Base-by-base conservation (phyloP, 1,140 invertebrate genomes). In the Proales similis region DNA sequence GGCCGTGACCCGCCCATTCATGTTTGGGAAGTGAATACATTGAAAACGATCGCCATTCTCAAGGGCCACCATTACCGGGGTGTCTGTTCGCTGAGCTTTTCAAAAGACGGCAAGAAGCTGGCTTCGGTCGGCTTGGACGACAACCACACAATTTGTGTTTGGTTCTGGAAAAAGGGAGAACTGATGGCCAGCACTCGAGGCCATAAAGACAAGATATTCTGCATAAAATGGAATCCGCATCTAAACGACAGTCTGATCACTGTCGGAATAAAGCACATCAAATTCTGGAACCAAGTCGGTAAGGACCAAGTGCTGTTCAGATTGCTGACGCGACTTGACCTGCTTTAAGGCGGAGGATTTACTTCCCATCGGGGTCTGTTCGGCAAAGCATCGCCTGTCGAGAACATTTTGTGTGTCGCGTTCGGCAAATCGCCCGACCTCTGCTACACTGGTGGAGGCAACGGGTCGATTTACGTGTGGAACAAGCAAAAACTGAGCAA, bases 121-220 rank as follows among this genome's bases (percentile, higher is more conserved):
- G 75, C 71, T 0, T 71, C 71, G 24, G 71, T 77, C 36, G 75
- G 75, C 27, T 48, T 77, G 29, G 75, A 76, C 66, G 75, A 77
- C 53, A 72, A 75, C 63, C 74, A 76, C 65, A 67, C 60, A 39
- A 72, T 77, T 45, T 74, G 75, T 11, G 69, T 77, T 0, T 77
- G 75, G 75, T 73, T 76, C 64, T 77, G 75, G 75, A 70, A 67
- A 48, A 76, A 74, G 64, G 75, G 75, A 62, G 74, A 76, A 62
- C 73, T 75, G 65, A 65, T 77, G 5, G 74, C 74, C 2, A 71
- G 71, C 12, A 67, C 46, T 64, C 73, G 75, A 57, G 76, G 74
- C 22, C 71, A 77, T 64, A 76, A 75, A 57, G 74, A 75, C 65
- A 76, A 77, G 65, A 76, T 77, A 64, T 77, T 75, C 71, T 71